Evolutionary conservation across 2,888 invertebrate species (phyloP), one percentile per base, ranked within the genome.

Genomic region (Drosophila suboccidentalis): DNA sequence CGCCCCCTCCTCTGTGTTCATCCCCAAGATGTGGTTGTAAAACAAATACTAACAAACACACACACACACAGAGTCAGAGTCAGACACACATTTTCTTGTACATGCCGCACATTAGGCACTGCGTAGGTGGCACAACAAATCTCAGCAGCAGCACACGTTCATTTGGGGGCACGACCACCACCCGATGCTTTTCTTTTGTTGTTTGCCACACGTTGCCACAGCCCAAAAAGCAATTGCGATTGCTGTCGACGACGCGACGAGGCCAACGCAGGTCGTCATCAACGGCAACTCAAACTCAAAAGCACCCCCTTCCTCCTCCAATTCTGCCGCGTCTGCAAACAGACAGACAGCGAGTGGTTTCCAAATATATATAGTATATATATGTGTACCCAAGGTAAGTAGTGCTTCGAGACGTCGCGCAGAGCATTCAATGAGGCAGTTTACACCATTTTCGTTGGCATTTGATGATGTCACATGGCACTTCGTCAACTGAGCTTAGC

Each of bases 391-490:
- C 47, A 65, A 61, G 76, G 72, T 72, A 72, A 76, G 77, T 80
- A 67, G 75, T 75, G 67, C 75, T 71, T 71, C 55, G 74, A 76
- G 83, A 78, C 63, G 61, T 71, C 75, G 58, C 64, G 62, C 64
- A 64, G 71, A 64, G 71, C 64, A 80, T 84, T 86, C 86, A 89
- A 86, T 86, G 89, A 87, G 89, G 86, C 87, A 82, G 87, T 86
- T 86, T 82, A 87, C 88, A 82, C 90, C 85, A 87, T 89, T 80
- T 72, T 29, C 8, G 71, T 63, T 87, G 82, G 82, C 53, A 84
- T 89, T 89, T 85, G 84, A 87, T 81, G 84, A 87, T 36, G 84
- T 87, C 79, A 46, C 79, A 41, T 54, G 70, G 57, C 63, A 74
- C 65, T 66, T 68, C 68, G 54, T 66, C 75, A 75, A 78, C 17